A percentile compares a stretch with the other conserved stretches of the same genome.
Conservation (phyloP, 2,113 vertebrate genomes). For the Eurystomus gularis region DNA sequence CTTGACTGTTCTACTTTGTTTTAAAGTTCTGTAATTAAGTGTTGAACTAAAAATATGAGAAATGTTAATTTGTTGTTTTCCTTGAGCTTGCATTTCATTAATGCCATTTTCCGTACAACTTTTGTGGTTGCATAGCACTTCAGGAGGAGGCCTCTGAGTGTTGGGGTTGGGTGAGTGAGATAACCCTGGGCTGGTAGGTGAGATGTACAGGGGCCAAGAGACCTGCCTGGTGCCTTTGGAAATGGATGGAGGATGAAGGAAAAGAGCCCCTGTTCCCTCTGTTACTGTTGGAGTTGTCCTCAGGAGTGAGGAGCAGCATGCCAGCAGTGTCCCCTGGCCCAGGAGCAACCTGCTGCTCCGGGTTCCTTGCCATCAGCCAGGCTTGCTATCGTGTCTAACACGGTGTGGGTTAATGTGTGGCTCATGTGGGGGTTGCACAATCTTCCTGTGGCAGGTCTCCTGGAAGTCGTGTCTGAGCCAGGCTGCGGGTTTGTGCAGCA, state of each 20-base stretch:
- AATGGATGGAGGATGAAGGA: accelerated
- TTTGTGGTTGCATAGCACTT: accelerated
- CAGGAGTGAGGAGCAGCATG: neutral
- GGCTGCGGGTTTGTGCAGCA: neutral
- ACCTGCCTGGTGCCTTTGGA: neutral
- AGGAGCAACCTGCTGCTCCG: neutral
- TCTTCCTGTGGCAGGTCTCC: neutral
- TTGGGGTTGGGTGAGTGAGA: neutral
- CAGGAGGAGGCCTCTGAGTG: neutral
- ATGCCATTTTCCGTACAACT: neutral
- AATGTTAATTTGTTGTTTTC: neutral
- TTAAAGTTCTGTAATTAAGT: neutral
- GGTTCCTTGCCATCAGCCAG: neutral
- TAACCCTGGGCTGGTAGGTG: neutral
- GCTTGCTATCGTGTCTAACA: neutral
- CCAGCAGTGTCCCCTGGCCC: neutral
- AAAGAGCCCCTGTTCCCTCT: neutral
- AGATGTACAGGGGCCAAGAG: accelerated
- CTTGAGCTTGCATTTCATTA: neutral
- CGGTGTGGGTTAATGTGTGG: accelerated
- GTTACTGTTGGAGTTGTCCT: neutral
- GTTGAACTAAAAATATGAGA: neutral
- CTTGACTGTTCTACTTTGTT: neutral
- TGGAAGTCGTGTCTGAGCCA: neutral
- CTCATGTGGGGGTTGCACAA: neutral